phyloP scores from a whole-genome alignment of 2,113 vertebrate species.

The Patagioenas fasciata region DNA sequence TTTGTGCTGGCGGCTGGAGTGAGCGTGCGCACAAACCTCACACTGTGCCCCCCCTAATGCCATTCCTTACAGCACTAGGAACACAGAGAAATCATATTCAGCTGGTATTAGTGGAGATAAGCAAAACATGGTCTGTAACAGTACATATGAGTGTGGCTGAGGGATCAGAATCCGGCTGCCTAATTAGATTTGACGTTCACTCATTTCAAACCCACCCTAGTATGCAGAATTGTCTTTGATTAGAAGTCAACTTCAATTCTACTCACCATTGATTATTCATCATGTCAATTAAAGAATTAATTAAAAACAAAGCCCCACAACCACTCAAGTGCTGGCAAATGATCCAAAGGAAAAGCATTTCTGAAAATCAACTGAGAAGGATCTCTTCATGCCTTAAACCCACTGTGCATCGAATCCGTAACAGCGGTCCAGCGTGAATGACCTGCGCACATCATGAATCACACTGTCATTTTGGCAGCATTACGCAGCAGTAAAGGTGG shows the following conservation, averaged over 20 bases:
- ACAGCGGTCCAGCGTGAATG: rapidly evolving
- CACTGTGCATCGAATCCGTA: neutral
- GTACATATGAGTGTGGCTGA: neutral
- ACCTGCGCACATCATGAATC: rapidly evolving
- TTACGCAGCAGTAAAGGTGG: rapidly evolving
- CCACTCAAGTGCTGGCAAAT: neutral
- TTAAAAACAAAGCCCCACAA: neutral
- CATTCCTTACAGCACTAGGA: neutral
- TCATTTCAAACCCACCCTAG: neutral
- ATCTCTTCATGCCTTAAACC: neutral
- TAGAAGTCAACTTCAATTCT: constrained; percentile 39
- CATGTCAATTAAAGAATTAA: constrained; percentile 15
- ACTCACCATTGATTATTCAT: neutral
- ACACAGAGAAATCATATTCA: neutral
- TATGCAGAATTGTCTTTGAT: constrained; percentile 35
- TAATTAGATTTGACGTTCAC: constrained; percentile 23
- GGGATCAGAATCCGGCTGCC: neutral
- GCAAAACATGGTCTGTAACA: neutral
- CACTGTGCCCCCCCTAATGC: neutral
- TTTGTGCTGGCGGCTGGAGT: neutral
- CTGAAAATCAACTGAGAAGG: neutral
- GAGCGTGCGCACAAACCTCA: neutral
- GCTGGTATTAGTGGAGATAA: neutral
- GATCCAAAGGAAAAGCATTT: neutral
- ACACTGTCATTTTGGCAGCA: rapidly evolving